Base-by-base conservation (phyloP, 2,113 vertebrate species). In the Catharus fuscescens region DNA sequence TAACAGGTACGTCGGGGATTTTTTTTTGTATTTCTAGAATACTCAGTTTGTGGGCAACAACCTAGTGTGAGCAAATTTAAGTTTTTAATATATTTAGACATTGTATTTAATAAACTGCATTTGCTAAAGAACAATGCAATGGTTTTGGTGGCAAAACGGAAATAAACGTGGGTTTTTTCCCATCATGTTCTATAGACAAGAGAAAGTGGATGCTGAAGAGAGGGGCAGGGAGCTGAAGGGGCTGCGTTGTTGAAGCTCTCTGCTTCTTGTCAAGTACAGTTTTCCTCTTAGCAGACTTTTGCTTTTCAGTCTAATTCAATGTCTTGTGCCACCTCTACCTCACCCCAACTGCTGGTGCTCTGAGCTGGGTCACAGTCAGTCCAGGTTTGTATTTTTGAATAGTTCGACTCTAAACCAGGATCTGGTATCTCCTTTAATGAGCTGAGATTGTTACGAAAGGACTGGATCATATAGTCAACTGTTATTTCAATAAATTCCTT, bases 81-180 rank as follows among this genome's bases (percentile, higher is more conserved):
- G 8, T 47, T 61, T 72, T 57, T 70, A 26, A 11, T 25, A 0
- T 56, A 12, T 29, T 59, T 28, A 38, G 32, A 34, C 15, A 2
- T 45, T 64, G 8, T 12, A 1, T 36, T 59, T 50, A 56, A 69
- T 29, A 28, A 59, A 36, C n/a, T 14, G 8, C 23, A 2, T 32
- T 44, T 54, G 28, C 34, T 70, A 28, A 79, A 71, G 28, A 79
- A 28, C 18, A 44, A 7, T 9, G 2, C 31, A 23, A 0, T 50
- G 19, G 0, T 64, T 77, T 67, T 67, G 48, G 11, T 64, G 25
- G 34, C 31, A 31, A 50, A 87, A 84, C 8, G 69, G 67, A 50
- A 53, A 52, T 19, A 65, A 74, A 31, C 5, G 3, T 31, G 28
- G 0, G 0, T 0, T 1, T 36, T 65, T n/a, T 31, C 0, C 29